These are phyloP conservation scores for Proisotoma minuta DNA, from an alignment of 2,888 invertebrate genomes.

Conservation along the genomic window DNA sequence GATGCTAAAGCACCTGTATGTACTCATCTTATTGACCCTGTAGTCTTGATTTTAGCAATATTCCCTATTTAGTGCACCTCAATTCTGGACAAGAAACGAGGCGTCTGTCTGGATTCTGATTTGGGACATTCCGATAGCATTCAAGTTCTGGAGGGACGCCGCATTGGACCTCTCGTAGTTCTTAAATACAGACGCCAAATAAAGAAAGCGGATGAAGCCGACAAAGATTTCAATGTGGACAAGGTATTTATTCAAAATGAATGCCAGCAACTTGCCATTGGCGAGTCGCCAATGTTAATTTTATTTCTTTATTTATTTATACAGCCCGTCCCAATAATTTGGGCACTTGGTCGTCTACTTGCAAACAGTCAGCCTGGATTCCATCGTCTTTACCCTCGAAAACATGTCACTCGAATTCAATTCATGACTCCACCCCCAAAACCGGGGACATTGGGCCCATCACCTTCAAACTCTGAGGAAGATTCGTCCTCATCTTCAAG, in stretches of 20 bases:
- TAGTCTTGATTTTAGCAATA: slow-evolving; percentile 2
- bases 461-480: not conserved
- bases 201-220: slow-evolving; percentile 52
- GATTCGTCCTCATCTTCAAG: not conserved
- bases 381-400: slow-evolving; percentile 72
- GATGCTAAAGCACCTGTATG: slow-evolving; percentile 73
- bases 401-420: slow-evolving; percentile 61
- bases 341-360: slow-evolving; percentile 73
- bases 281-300: not conserved
- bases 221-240: slow-evolving; percentile 31
- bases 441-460: slow-evolving; percentile 31
- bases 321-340: slow-evolving; percentile 61
- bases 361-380: slow-evolving; percentile 72
- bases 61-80: slow-evolving; percentile 28
- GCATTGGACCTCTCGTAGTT: slow-evolving; percentile 65
- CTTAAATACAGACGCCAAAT: slow-evolving; percentile 73
- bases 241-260: slow-evolving; percentile 10
- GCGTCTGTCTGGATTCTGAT: slow-evolving; percentile 78
- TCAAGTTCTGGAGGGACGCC: slow-evolving; percentile 55
- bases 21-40: slow-evolving; percentile 28
- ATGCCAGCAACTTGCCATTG: not conserved
- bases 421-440: slow-evolving; percentile 62
- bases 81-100: slow-evolving; percentile 67
- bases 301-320: not conserved
- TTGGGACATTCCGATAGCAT: slow-evolving; percentile 76